phyloP scores from a whole-genome alignment of 2,888 invertebrate species.

The Mythimna lalbum region DNA sequence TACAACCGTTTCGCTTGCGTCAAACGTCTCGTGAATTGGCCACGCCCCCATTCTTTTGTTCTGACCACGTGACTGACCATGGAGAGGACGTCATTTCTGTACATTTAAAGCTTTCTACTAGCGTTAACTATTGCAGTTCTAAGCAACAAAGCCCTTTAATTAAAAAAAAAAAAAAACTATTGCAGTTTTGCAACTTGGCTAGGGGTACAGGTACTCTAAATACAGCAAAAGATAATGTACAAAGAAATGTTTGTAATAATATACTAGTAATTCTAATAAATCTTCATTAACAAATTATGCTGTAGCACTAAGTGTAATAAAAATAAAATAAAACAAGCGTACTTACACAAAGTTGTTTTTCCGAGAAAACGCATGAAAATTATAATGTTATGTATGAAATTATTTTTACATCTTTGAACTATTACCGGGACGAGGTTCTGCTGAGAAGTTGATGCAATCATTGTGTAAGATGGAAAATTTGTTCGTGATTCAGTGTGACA shows the following conservation, averaged over 20 bases:
- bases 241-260: neutral
- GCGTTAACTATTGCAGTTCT: too few relatives aligned
- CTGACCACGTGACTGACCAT: too few relatives aligned
- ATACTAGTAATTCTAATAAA: slow-evolving; percentile 7
- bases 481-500: slow-evolving; percentile 34
- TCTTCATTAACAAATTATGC: slow-evolving; percentile 27
- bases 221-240: neutral
- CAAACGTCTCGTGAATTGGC: too few relatives aligned
- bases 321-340: slow-evolving; percentile 24
- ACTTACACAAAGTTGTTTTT: slow-evolving; percentile 28
- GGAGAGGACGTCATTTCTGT: too few relatives aligned
- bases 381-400: slow-evolving; percentile 27
- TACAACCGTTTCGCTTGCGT: too few relatives aligned
- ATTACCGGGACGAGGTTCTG: slow-evolving; percentile 29
- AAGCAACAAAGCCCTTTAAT: too few relatives aligned
- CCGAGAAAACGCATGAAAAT: slow-evolving; percentile 31
- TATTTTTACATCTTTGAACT: slow-evolving; percentile 50
- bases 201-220: neutral
- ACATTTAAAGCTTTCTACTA: too few relatives aligned
- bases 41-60: too few relatives aligned
- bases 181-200: too few relatives aligned
- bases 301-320: slow-evolving; percentile 13
- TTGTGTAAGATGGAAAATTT: slow-evolving; percentile 46
- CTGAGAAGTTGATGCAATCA: slow-evolving; percentile 58
- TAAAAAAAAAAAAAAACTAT: too few relatives aligned